Base-by-base conservation (phyloP, 2,113 vertebrate genomes). In the Polypterus bichir region DNA sequence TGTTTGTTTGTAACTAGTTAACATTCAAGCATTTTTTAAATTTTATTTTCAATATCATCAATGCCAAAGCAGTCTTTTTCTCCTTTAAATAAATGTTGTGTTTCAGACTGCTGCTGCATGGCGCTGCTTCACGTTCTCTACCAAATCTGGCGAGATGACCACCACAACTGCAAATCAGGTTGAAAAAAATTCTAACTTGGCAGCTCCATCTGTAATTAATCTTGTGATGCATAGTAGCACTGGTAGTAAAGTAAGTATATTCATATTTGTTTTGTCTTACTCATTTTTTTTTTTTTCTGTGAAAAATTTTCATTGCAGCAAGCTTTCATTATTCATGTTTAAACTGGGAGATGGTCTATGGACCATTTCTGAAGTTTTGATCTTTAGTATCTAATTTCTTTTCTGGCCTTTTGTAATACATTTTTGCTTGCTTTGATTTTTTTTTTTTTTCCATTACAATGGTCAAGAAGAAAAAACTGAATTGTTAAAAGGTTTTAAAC, bases 101-200 rank as follows among this genome's bases (percentile, higher is more conserved):
- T 56, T 45, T n/a, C 73, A 98, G 95, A 94, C 89, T 59, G 91
- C 92, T 3, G 68, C 83, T 54, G 87, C 92, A 10, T 97, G 92
- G 92, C 83, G 81, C 68, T 97, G 91, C 77, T 99, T 98, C 73
- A 87, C 86, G 0, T 89, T 99, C 73, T 94, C 91, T 57, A 97
- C 88, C 72, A 86, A 90, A 3, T 86, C 87, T 4, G 55, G 86
- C 65, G 66, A 66, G 54, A 44, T 65, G 61, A 73, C 79, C 49
- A 49, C 73, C 56, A 84, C 85, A 53, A 66, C 55, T 4, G 9
- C 64, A 0, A 68, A 82, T 27, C 80, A 79, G 44, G 66, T 71
- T 44, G 81, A 83, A 47, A 68, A 71, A 55, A 55, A 83, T 63
- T 73, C 83, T 60, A 79, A 82, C 6, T 57, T 74, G 67, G 72